A percentile compares a stretch with the other conserved stretches of the same genome.
Evolutionary conservation across 1,140 invertebrate species (phyloP).

Genomic region (Drosophila ficusphila): DNA sequence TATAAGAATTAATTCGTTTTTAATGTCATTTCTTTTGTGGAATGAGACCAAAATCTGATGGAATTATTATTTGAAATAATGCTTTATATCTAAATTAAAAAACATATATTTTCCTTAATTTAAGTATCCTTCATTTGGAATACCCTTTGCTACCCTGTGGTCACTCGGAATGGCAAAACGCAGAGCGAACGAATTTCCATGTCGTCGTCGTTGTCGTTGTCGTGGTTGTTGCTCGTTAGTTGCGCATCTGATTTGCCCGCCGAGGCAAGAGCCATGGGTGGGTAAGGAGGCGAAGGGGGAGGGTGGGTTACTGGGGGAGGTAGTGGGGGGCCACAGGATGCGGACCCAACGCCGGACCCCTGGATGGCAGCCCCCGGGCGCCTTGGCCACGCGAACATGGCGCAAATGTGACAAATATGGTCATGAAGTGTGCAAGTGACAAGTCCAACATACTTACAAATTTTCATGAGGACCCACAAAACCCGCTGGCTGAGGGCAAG

Average conservation of each 20-base stretch:
- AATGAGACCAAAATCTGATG: too few relatives aligned
- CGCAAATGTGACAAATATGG: slow-evolving; percentile 83
- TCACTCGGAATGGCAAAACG: slow-evolving; percentile 50
- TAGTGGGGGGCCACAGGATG: slow-evolving; percentile 15
- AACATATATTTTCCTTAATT: too few relatives aligned
- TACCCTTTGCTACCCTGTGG: slow-evolving; percentile 30
- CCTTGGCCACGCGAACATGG: slow-evolving; percentile 60
- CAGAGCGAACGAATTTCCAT: slow-evolving; percentile 71
- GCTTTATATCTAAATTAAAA: too few relatives aligned
- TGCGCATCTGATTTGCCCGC: slow-evolving; percentile 72
- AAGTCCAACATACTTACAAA: slow-evolving; percentile 83
- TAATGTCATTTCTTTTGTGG: too few relatives aligned
- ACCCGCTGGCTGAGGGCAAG: slow-evolving; percentile 7
- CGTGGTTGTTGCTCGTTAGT: slow-evolving; percentile 78
- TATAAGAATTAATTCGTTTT: too few relatives aligned
- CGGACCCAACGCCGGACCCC: slow-evolving; percentile 53
- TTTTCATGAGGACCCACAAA: slow-evolving; percentile 67
- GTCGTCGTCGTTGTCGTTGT: slow-evolving; percentile 67
- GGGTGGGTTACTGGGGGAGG: slow-evolving; percentile 8
- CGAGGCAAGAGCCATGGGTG: slow-evolving; percentile 48
- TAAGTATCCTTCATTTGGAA: neutral
- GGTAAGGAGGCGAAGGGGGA: neutral
- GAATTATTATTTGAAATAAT: too few relatives aligned
- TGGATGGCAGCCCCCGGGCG: slow-evolving; percentile 38
- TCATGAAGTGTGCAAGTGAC: slow-evolving; percentile 82